Base-by-base conservation (phyloP, 1,140 invertebrate species). In the Teleogryllus occipitalis region DNA sequence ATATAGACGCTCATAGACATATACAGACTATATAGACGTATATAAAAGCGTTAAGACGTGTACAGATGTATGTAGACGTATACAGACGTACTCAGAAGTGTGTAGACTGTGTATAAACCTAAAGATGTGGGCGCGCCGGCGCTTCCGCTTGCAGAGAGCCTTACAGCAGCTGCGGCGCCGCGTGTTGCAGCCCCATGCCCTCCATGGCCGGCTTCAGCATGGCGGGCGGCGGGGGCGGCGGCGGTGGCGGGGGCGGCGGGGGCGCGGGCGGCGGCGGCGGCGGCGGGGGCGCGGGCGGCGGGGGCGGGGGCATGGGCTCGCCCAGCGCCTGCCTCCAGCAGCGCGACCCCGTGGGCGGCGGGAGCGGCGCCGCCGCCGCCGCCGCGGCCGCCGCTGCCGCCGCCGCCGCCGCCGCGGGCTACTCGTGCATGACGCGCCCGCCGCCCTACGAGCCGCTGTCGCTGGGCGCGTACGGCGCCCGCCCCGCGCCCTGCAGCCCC, bases 291-390 rank as follows among this genome's bases (percentile, higher is more conserved):
- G 27, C 12, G 89, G 89, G 87, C 27, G 88, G 88, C 1, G 86
- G 86, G 84, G 87, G 86, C 14, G 87, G 87, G 84, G 85, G 85
- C 8, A 86, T 88, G n/a, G 86, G 87, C 2, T 89, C 88, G 46
- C 88, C 90, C 0, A 88, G 88, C 7, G 88, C 90, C 2, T 91
- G 92, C 86, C 87, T 94, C 21, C 92, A 93, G 84, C 91, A 92
- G 83, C 86, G 91, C 14, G 91, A 92, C 82, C 75, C 84, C 14
- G 73, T 74, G 10, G n/a, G 46, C 27, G 77, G 27, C 82, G 74
- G 84, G 21, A 39, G 46, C 27, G 88, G 88, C 87, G 93, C 22
- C 92, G 93, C 84, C 91, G 92, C 83, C 86, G 91, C 14, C 91
- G 92, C 82, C 75, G 84, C 12, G 39, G 47, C 5, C 12, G 46